Base-by-base conservation (phyloP, 1,140 invertebrate species). In the Rhyzopertha dominica region DNA sequence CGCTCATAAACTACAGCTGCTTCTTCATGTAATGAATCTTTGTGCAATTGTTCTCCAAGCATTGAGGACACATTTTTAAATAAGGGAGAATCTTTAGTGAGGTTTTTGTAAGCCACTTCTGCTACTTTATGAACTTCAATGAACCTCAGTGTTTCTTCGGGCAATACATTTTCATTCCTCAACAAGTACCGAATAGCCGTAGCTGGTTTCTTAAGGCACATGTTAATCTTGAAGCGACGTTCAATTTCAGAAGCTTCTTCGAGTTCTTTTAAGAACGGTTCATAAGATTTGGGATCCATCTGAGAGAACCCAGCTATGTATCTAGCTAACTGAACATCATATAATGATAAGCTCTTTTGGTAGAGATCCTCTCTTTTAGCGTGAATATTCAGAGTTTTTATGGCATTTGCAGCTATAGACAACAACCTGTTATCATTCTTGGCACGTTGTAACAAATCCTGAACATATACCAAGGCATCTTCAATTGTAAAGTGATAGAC, bases 271-370 rank as follows among this genome's bases (percentile, higher is more conserved):
- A 58, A n/a, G 23, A 53, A 45, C 12, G 47, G 53, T 26, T 48
- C 43, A 43, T 51, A 58, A 16, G 51, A 19, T 13, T 37, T 47
- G 5, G 56, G 56, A 46, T 59, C 56, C 24, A 53, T 29, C 8
- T 40, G 34, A 36, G 45, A 49, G 22, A 28, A 39, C 13, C 14
- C 43, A n/a, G 51, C 47, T 4, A 59, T 26, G 26, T 56, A 48
- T 8, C 18, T 40, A 7, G 55, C 26, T 17, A 59, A 54, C 32
- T 52, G 43, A 22, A 59, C 34, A 37, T 56, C 31, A 23, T 45
- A 59, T 4, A 59, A 39, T n/a, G 26, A 29, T 14, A 46, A 51
- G 12, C 28, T 22, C 18, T 29, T 42, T 16, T 31, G 36, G 9
- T 51, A 43, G 13, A 43, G 12, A 25, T 43, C 28, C 13, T 32